phyloP scores from a whole-genome alignment of 2,888 invertebrate species.

The Epistrophe eligans region DNA sequence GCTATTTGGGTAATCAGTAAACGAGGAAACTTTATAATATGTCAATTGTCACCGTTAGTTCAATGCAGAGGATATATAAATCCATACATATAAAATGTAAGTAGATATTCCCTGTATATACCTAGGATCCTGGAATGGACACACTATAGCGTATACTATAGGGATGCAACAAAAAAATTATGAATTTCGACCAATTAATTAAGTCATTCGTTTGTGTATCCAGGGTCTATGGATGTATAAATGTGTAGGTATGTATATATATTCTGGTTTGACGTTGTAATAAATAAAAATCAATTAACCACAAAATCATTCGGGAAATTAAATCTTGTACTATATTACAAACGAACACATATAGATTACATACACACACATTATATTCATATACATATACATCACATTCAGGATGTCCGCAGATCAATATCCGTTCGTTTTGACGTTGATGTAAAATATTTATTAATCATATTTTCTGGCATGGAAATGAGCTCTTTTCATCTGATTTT shows the following conservation, averaged over 20 bases:
- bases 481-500: constrained; percentile 25
- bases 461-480: constrained; percentile 54
- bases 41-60: constrained; percentile 26
- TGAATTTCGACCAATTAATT: constrained; percentile 4
- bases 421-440: constrained; percentile 58
- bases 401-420: constrained; percentile 66
- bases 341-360: neutral
- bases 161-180: neutral
- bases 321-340: constrained; percentile 44
- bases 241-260: neutral
- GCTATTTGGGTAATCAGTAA: constrained; percentile 48
- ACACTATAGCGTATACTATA: neutral
- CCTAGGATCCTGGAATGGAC: neutral
- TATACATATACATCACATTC: constrained; percentile 34
- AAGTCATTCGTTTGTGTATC: neutral
- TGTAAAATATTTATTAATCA: constrained; percentile 69
- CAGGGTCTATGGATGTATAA: neutral
- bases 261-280: constrained; percentile 29
- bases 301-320: constrained; percentile 73
- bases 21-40: constrained; percentile 38
- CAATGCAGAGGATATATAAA: constrained; percentile 10
- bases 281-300: constrained; percentile 73
- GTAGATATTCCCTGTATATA: neutral
- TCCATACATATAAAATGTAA: neutral
- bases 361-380: neutral